phyloP scores from a whole-genome alignment of 2,797 vertebrate species.

The Anguilla marmorata region DNA sequence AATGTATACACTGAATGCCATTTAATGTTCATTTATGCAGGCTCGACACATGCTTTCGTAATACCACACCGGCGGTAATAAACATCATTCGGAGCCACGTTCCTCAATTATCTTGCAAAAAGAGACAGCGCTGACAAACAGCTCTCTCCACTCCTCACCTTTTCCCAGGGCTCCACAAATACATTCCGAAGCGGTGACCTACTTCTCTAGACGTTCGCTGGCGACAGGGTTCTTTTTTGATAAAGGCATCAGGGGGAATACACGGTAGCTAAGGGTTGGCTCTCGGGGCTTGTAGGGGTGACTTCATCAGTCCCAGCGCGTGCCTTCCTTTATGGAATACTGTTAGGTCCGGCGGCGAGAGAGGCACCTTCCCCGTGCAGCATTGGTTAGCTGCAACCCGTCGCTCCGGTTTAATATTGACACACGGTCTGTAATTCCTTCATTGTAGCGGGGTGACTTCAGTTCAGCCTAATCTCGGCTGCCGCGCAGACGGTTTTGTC shows the following conservation, averaged over 20 bases:
- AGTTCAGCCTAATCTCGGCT: neutral
- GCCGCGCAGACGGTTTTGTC: neutral
- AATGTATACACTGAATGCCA: neutral
- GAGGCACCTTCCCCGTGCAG: slow-evolving; percentile 20
- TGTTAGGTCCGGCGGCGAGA: neutral
- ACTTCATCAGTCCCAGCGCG: slow-evolving; percentile 29
- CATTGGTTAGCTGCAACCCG: neutral
- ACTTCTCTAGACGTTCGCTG: slow-evolving; percentile 23
- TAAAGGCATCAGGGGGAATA: neutral
- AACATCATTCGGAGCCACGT: slow-evolving; percentile 19
- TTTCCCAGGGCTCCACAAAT: neutral
- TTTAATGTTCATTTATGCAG: neutral
- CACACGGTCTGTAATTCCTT: neutral
- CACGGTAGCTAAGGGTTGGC: neutral
- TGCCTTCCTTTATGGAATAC: neutral
- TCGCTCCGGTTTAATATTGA: neutral
- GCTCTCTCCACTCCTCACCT: slow-evolving; percentile 10
- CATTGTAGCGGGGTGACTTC: neutral
- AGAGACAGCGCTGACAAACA: neutral
- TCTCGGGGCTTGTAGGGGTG: slow-evolving; percentile 23
- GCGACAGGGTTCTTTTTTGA: neutral
- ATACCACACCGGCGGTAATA: neutral
- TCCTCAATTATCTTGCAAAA: slow-evolving; percentile 3
- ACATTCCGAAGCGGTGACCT: slow-evolving; percentile 15
- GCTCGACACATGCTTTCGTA: neutral